Base-by-base conservation (phyloP, 2,888 invertebrate species). In the Xestobium rufovillosum region DNA sequence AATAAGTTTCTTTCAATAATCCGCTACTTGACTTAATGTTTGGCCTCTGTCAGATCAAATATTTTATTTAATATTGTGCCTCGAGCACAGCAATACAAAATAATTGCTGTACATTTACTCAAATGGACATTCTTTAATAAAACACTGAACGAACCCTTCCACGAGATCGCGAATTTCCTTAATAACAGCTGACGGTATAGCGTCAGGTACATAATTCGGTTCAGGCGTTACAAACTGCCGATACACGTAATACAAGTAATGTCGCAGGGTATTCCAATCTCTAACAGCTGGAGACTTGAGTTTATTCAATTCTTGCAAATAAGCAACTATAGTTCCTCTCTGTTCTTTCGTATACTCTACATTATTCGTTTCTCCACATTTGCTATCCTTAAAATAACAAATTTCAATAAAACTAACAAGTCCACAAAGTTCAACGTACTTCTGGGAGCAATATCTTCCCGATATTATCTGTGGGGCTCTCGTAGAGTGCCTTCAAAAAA, bases 191-290 rank as follows among this genome's bases (percentile, higher is more conserved):
- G 52, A 54, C 14, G 60, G 43, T 26, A 50, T 45, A 31, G 51
- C 52, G 37, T 61, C 58, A 31, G 50, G 51, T 19, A 48, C 50
- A 31, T 51, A 48, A 34, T 53, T 51, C 12, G 61, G 63, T 40
- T 49, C 52, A 26, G 48, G 43, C 26, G 56, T 55, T 28, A 57
- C 53, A 46, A 60, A 61, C 38, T 59, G 56, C 39, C 63, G 53
- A 45, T 62, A 63, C 26, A 59, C 52, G 44, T 55, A 61, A 46
- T 57, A 56, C 48, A 61, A 48, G 44, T 56, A 61, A 52, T 63
- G 63, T 29, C 60, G 60, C 26, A 63, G 42, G 38, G 57, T 57
- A 17, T 57, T 49, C 63, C 63, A 63, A 29, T 55, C 50, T 38
- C 52, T 49, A 12, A 53, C 50, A 23, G 46, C 41, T 25, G 45